Evolutionary conservation across 2,113 vertebrate genomes (phyloP), one percentile per base, ranked within the genome.

Genomic region (Neogobius melanostomus): DNA sequence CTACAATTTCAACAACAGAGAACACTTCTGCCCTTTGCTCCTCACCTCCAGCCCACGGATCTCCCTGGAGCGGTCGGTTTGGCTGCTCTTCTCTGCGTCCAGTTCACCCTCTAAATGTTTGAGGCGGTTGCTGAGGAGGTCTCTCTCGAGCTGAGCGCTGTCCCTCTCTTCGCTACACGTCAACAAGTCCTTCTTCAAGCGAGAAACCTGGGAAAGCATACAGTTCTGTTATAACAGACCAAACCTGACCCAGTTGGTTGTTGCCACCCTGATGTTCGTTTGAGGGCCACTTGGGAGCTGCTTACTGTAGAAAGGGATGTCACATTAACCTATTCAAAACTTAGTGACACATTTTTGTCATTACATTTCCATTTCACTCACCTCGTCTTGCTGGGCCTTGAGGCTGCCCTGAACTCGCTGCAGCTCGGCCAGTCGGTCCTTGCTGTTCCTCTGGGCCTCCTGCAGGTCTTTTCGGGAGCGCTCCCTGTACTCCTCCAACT

Each of bases 401-500:
- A 94, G 11, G 11, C 77, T 92, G 51, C 85, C 77, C 66, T 96
- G 95, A n/a, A 84, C 85, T 75, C 94, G 94, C 88, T 98, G 95
- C 36, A 94, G 90, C 89, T 98, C 96, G 0, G 84, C 83, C 1
- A 95, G 85, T 49, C 94, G 83, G 5, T 98, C 96, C 69, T 97
- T 98, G 80, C 88, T 89, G 80, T 91, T 92, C 28, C 95, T 93
- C 72, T 97, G 97, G 4, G 91, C 93, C 0, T 98, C 97, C 0
- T 84, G 88, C 64, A 97, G 82, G 75, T 99, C 97, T 77, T 90
- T 91, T 53, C 95, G 92, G 0, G 96, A 93, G 49, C 95, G 96
- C 70, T 98, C 97, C 82, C 93, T 93, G 69, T 94, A 95, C 47
- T 98, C 96, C 9, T 98, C 96, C 69, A 98, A 85, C 83, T 99